These are phyloP conservation scores for rat (Rattus norvegicus) DNA, from an alignment of 2,113 vertebrate species.

Conservation along the genomic window GRCr8 NC_086038.1:11726501-11727000, in stretches of 20 bases:
- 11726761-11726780: neutral
- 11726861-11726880: neutral
- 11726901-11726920: neutral
- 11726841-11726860: neutral
- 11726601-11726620: neutral
- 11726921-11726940: neutral
- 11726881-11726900: neutral
- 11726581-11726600: neutral
- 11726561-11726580: neutral
- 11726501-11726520: too few relatives aligned
- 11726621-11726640: neutral
- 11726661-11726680: too few relatives aligned
- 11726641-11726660: neutral
- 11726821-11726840: neutral
- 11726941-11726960: neutral
- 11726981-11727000: neutral
- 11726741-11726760: neutral
- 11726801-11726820: neutral
- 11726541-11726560: neutral
- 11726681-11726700: neutral
- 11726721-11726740: neutral
- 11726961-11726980: neutral
- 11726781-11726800: neutral
- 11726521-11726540: neutral
- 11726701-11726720: neutral